Evolutionary conservation across 2,888 invertebrate genomes (phyloP).

Genomic region (Cheilosia vulpina): DNA sequence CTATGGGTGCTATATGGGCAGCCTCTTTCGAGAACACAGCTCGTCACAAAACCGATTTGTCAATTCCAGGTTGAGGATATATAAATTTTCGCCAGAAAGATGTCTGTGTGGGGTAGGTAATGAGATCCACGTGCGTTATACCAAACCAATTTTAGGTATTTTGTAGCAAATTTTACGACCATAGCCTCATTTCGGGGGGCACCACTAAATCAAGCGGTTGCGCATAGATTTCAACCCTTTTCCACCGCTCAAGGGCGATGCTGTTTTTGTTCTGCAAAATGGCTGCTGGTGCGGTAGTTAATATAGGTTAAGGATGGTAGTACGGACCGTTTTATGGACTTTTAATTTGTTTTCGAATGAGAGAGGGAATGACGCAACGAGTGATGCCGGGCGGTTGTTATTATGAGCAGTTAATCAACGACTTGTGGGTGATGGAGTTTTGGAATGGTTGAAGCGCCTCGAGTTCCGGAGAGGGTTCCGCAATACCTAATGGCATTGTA

Average conservation of each 20-base stretch:
- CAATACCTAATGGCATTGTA: no score
- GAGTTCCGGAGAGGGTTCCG: no score
- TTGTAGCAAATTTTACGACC: constrained; percentile 54
- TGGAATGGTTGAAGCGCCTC: neutral
- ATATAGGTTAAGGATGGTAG: neutral
- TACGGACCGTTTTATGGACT: constrained; percentile 28
- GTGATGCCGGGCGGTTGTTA: neutral
- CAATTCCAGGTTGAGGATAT: constrained; percentile 27
- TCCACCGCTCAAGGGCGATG: neutral
- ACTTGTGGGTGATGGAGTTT: neutral
- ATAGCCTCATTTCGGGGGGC: constrained; percentile 46
- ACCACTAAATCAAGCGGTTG: constrained; percentile 69
- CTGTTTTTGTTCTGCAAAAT: constrained; percentile 2
- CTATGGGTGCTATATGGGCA: neutral
- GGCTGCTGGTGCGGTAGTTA: neutral
- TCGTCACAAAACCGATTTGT: constrained; percentile 37
- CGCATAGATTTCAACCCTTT: constrained; percentile 70
- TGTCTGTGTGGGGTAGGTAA: neutral
- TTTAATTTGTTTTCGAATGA: constrained; percentile 43
- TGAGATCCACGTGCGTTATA: constrained; percentile 42
- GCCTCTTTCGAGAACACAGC: neutral
- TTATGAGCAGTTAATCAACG: neutral
- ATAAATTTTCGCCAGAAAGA: neutral
- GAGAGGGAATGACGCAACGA: neutral
- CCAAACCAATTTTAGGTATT: constrained; percentile 53